Percentiles rank a stretch among this genome's conserved stretches.
Evolutionary conservation across 2,888 invertebrate species (phyloP).

Genomic region (Desoria tigrina): DNA sequence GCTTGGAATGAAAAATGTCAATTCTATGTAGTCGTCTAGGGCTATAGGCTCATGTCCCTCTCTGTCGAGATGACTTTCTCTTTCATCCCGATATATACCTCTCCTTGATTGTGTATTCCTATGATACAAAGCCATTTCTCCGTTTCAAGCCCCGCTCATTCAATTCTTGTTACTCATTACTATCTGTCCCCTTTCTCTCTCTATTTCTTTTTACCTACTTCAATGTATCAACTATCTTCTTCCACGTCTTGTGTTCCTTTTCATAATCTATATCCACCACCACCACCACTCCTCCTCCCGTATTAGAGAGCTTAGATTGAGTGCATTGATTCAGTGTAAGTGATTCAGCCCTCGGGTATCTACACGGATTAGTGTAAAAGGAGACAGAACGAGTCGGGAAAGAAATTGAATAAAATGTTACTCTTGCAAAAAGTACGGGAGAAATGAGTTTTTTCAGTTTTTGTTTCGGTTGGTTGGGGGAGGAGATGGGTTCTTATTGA

Average conservation of each 20-base stretch:
- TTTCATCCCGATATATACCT: slow-evolving; percentile 3
- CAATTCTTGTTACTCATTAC: slow-evolving; percentile 19
- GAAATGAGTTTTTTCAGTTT: too few species aligned
- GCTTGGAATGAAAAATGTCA: slow-evolving; percentile 49
- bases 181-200: not conserved
- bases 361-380: too few species aligned
- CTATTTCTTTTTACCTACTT: slow-evolving; percentile 7
- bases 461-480: too few species aligned
- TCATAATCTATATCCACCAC: too few species aligned
- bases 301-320: slow-evolving; percentile 9
- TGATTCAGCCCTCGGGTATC: not conserved
- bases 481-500: too few species aligned
- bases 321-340: slow-evolving; percentile 7
- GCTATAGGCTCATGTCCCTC: not conserved
- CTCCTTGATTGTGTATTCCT: slow-evolving; percentile 13
- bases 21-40: slow-evolving; percentile 21
- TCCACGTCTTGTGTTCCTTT: not conserved
- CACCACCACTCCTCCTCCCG: too few species aligned
- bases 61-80: slow-evolving; percentile 12
- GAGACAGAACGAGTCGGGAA: too few species aligned
- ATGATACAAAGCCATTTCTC: slow-evolving; percentile 10
- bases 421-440: too few species aligned
- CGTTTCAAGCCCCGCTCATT: slow-evolving; percentile 14
- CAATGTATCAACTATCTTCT: not conserved
- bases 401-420: too few species aligned